These are phyloP conservation scores for Chymomyza fuscimana DNA, from an alignment of 2,888 invertebrate species.

Conservation along the genomic window DNA sequence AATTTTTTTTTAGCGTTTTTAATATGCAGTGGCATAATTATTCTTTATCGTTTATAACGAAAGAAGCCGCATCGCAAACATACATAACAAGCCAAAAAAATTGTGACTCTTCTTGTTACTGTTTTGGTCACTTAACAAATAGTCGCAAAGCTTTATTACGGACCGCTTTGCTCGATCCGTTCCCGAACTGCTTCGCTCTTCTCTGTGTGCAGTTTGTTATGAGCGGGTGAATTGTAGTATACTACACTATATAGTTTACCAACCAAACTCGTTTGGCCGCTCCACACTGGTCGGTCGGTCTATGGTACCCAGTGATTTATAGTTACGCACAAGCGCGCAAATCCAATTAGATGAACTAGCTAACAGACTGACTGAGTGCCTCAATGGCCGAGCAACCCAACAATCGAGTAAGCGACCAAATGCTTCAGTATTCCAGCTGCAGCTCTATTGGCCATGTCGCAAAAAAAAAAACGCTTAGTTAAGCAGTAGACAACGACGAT, in stretches of 20 bases:
- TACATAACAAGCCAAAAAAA: slow-evolving; percentile 26
- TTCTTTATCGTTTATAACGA: slow-evolving; percentile 65
- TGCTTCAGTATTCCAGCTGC: neutral
- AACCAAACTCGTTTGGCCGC: slow-evolving; percentile 64
- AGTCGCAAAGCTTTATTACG: slow-evolving; percentile 58
- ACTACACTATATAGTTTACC: slow-evolving; percentile 21
- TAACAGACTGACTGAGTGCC: slow-evolving; percentile 39
- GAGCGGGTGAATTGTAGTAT: slow-evolving; percentile 64
- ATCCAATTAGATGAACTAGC: slow-evolving; percentile 68
- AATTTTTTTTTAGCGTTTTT: slow-evolving; percentile 4
- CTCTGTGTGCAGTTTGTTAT: slow-evolving; percentile 61
- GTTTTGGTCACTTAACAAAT: slow-evolving; percentile 71
- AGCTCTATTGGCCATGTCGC: neutral
- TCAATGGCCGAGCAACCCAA: slow-evolving; percentile 13
- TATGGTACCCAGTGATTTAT: slow-evolving; percentile 61
- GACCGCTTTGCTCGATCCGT: slow-evolving; percentile 30
- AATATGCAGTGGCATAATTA: slow-evolving; percentile 65
- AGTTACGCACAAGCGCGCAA: slow-evolving; percentile 75
- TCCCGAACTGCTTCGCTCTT: slow-evolving; percentile 1
- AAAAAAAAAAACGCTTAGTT: neutral
- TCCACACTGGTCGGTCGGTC: slow-evolving; percentile 10
- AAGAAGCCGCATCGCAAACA: slow-evolving; percentile 30
- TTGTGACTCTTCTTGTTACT: slow-evolving; percentile 53
- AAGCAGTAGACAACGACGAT: slow-evolving; percentile 9
- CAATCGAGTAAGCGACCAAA: no score